These are phyloP conservation scores for Meloidogyne floridensis DNA, from an alignment of 1,140 invertebrate genomes.

Conservation along the genomic window DNA sequence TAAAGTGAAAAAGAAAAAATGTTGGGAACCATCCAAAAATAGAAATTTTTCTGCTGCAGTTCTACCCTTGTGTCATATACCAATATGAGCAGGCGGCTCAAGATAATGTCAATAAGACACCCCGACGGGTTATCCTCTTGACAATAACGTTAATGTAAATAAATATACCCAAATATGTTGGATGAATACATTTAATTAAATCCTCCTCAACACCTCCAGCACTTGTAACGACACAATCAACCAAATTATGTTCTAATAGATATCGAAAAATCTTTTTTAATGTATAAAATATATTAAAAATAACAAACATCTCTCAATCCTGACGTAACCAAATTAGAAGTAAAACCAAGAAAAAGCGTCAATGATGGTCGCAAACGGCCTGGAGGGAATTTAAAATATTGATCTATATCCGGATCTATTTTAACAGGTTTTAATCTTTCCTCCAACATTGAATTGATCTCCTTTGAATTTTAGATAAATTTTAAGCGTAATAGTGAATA, in stretches of 20 bases:
- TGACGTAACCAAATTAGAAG: slow-evolving; percentile 94
- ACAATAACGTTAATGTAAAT: no score
- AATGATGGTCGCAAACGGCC: slow-evolving; percentile 79
- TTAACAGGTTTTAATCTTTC: slow-evolving; percentile 45
- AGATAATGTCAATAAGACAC: no score
- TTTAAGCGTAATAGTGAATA: background rate
- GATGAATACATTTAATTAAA: slow-evolving; percentile 94
- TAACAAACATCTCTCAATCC: slow-evolving; percentile 87
- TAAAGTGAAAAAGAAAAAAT: no score
- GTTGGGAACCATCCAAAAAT: no score
- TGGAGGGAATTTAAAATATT: slow-evolving; percentile 53
- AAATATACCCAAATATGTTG: slow-evolving; percentile 81
- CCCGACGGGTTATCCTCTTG: no score
- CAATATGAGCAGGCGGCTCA: no score
- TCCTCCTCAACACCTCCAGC: slow-evolving; percentile 98
- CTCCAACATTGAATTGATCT: slow-evolving; percentile 61
- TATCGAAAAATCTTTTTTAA: slow-evolving; percentile 69
- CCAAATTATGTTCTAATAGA: slow-evolving; percentile 84
- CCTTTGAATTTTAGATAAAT: slow-evolving; percentile 75
- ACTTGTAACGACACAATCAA: slow-evolving; percentile 95
- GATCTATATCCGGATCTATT: slow-evolving; percentile 42
- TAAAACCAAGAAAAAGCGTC: slow-evolving; percentile 96
- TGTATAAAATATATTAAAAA: slow-evolving; percentile 27
- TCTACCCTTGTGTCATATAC: no score
- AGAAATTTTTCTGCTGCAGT: no score